Percentiles rank a stretch among this genome's conserved stretches.
These are phyloP conservation scores for Carcharodon carcharias DNA, from an alignment of 2,797 vertebrate species.

Conservation along the genomic window DNA sequence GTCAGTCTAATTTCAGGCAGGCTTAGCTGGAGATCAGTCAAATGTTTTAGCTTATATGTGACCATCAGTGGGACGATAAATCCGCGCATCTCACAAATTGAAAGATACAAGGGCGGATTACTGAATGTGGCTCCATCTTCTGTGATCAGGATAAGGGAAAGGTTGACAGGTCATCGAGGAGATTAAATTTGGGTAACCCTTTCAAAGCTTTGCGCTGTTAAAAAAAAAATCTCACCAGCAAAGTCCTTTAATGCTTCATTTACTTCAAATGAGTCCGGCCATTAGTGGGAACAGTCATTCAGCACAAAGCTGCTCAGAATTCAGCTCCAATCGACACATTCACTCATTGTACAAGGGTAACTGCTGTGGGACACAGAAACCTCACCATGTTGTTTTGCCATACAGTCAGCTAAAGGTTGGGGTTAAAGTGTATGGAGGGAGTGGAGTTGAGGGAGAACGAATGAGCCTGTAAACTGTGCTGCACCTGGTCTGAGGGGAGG, in stretches of 20 bases:
- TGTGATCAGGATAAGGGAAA: not conserved
- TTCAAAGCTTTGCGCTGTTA: not conserved
- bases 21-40: not conserved
- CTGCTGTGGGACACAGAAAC: not conserved
- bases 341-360: not conserved
- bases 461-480: not conserved
- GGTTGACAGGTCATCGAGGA: not conserved
- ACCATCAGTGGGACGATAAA: not conserved
- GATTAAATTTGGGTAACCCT: not conserved
- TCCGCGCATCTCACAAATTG: not conserved
- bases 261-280: not conserved
- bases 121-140: not conserved
- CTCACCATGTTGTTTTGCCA: not conserved
- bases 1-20: not conserved
- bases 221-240: not conserved
- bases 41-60: not conserved
- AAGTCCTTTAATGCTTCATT: not conserved
- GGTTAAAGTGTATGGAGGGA: too few species aligned
- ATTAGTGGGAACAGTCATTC: not conserved
- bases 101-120: constrained; percentile 14
- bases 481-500: not conserved
- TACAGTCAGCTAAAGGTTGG: not conserved
- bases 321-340: not conserved
- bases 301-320: not conserved
- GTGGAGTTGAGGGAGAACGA: not conserved